Conservation (phyloP, 2,888 invertebrate species). For the Mythimna ferrago region DNA sequence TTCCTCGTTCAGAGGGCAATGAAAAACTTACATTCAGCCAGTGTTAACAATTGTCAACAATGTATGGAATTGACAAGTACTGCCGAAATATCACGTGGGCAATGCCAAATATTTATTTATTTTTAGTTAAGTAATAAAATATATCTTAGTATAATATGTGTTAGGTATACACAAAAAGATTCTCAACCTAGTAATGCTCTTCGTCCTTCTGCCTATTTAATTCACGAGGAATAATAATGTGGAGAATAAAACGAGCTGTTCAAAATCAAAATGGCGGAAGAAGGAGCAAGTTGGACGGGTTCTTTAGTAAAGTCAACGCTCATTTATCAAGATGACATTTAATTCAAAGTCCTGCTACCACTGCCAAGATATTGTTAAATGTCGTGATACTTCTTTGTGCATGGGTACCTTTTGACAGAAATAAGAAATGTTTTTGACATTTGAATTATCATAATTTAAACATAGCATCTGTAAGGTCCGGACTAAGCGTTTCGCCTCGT, state of each 20-base stretch:
- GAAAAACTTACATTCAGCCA: neutral
- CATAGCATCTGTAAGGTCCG: no score
- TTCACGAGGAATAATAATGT: neutral
- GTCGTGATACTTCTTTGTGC: neutral
- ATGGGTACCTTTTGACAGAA: neutral
- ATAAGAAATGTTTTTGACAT: neutral
- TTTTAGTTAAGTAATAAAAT: no score
- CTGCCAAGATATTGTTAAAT: no score
- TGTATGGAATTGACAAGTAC: neutral
- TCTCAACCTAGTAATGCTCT: no score
- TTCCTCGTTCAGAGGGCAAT: neutral
- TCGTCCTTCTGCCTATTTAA: no score
- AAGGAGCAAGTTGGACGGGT: neutral
- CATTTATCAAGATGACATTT: constrained; percentile 40
- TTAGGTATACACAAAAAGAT: no score
- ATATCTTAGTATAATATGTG: no score
- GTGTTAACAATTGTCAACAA: neutral
- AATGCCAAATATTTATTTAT: no score
- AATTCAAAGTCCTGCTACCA: constrained; percentile 20
- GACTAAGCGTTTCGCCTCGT: no score
- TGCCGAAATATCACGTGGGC: neutral
- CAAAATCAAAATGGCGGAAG: constrained; percentile 22
- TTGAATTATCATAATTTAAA: neutral
- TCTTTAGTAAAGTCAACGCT: constrained; percentile 5
- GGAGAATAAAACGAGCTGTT: constrained; percentile 15